phyloP scores from a whole-genome alignment of 1,140 invertebrate genomes.

The Temnothorax curvispinosus region DNA sequence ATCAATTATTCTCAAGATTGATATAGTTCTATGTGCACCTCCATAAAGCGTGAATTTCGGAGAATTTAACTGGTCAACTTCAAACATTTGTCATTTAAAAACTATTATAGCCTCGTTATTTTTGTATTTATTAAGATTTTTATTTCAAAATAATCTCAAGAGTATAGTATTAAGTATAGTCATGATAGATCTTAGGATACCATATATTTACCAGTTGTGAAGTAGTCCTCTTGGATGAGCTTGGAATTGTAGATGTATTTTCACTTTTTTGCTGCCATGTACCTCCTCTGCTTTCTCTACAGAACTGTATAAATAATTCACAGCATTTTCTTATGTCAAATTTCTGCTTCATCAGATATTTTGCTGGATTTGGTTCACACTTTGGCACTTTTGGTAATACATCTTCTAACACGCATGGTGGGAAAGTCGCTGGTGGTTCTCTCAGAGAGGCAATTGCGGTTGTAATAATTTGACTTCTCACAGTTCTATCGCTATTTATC shows the following conservation, averaged over 20 bases:
- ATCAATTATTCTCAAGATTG: background rate
- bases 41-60: background rate
- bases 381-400: conserved; percentile 82
- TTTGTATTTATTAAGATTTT: background rate
- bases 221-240: conserved; percentile 62
- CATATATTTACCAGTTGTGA: conserved; percentile 66
- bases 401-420: conserved; percentile 72
- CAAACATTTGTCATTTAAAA: background rate
- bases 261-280: conserved; percentile 43
- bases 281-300: conserved; percentile 62
- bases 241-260: conserved; percentile 44
- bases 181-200: background rate
- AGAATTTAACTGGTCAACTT: background rate
- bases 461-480: conserved; percentile 78
- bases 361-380: conserved; percentile 75
- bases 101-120: background rate
- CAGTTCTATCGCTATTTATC: conserved; percentile 76
- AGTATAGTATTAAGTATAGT: background rate
- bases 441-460: conserved; percentile 78
- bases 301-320: conserved; percentile 79
- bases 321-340: conserved; percentile 81
- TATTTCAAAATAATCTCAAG: background rate
- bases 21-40: background rate
- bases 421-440: conserved; percentile 69
- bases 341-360: conserved; percentile 79